These are phyloP conservation scores for Ochlodes sylvanus DNA, from an alignment of 2,888 invertebrate species.

Conservation along the genomic window DNA sequence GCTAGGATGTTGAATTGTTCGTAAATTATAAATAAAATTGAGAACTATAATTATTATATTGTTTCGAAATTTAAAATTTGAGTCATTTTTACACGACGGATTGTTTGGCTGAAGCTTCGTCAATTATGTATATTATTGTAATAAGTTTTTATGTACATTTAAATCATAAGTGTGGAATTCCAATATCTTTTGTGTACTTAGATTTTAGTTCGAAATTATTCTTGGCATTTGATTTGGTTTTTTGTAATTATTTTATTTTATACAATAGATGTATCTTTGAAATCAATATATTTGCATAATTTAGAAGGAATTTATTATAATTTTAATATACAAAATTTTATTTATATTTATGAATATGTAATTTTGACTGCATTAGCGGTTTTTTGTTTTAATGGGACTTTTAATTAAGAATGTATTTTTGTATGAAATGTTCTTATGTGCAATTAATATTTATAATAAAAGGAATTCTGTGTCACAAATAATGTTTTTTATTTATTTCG, in stretches of 20 bases:
- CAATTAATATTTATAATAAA: constrained; percentile 84
- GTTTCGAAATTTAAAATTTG: constrained; percentile 40
- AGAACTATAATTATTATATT: constrained; percentile 23
- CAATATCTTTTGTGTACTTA: constrained; percentile 41
- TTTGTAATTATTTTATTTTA: constrained; percentile 31
- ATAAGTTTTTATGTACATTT: constrained; percentile 42
- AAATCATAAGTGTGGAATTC: constrained; percentile 32
- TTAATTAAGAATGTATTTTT: constrained; percentile 84
- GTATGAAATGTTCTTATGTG: constrained; percentile 82
- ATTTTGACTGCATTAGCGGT: constrained; percentile 57
- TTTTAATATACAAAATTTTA: constrained; percentile 45
- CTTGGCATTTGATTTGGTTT: constrained; percentile 71
- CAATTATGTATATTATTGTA: constrained; percentile 27
- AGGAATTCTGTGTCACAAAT: constrained; percentile 68
- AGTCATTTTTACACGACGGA: constrained; percentile 27
- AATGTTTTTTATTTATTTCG: constrained; percentile 40
- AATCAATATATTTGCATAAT: constrained; percentile 46
- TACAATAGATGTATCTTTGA: constrained; percentile 37
- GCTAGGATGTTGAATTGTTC: constrained; percentile 71
- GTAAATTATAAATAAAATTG: constrained; percentile 43
- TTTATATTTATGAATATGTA: constrained; percentile 42
- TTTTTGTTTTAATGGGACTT: constrained; percentile 79
- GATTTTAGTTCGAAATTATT: constrained; percentile 37
- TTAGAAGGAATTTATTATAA: constrained; percentile 38
- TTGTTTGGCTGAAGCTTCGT: constrained; percentile 31